A percentile compares a stretch with the other conserved stretches of the same genome.
Evolutionary conservation across 2,113 vertebrate genomes (phyloP).

Genomic region (Mesoclemmys tuberculata): DNA sequence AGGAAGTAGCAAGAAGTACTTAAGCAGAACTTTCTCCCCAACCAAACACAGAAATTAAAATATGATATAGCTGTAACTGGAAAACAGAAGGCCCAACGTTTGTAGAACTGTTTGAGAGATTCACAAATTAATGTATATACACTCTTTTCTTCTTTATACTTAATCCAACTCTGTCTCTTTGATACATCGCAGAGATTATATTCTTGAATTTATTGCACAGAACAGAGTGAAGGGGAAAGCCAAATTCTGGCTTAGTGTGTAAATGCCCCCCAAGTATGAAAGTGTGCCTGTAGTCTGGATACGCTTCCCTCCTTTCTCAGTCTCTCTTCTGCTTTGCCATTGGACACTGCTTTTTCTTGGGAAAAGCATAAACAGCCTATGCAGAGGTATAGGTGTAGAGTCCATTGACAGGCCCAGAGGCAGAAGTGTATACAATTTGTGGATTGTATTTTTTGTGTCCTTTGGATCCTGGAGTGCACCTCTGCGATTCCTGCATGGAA

Average conservation of each 20-base stretch:
- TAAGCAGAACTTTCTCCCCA: background rate
- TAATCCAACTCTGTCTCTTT: background rate
- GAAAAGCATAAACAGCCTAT: background rate
- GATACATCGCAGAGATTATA: background rate
- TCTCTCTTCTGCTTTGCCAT: background rate
- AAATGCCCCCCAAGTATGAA: background rate
- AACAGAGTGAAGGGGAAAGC: background rate
- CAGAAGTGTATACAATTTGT: background rate
- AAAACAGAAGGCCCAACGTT: background rate
- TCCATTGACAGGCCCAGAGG: background rate
- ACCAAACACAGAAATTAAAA: background rate
- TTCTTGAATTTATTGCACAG: background rate
- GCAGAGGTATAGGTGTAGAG: background rate
- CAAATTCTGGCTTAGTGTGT: background rate
- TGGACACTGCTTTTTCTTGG: background rate
- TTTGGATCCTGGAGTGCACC: background rate
- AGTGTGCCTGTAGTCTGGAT: background rate
- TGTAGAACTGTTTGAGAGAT: background rate
- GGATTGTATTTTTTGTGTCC: background rate
- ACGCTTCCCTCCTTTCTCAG: background rate
- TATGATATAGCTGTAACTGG: background rate
- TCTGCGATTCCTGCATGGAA: background rate
- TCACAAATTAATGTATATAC: background rate
- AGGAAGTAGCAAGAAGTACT: slow-evolving; percentile 9
- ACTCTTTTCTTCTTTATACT: background rate